Evolutionary conservation across 2,797 vertebrate genomes (phyloP), one percentile per base, ranked within the genome.

Genomic region (Sphenopsis melanotis): DNA sequence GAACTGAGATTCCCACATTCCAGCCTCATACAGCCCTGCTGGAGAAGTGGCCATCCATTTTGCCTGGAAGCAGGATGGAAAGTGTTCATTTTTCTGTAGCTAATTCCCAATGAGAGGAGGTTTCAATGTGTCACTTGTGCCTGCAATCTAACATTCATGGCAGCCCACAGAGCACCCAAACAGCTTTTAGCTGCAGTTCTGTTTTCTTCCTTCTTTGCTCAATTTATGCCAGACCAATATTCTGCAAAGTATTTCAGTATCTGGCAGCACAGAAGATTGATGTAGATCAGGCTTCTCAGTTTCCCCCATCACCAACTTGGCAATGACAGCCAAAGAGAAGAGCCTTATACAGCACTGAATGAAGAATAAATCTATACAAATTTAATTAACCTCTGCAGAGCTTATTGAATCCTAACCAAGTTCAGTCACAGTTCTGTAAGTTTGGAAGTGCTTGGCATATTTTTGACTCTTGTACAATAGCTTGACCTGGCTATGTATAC

Each of bases 341-440:
- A 97, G 90, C 57, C 80, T 96, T 89, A 93, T 93, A 60, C 84
- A 97, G 94, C 87, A 36, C 42, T 50, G 87, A 95, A 96, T 85
- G 86, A 60, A 93, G 82, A 97, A 95, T 96, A 97, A 97, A 97
- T 97, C 97, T 94, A 96, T 97, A 97, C 96, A 97, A 97, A 96
- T 96, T 96, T 95, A 98, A 97, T 98, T 98, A 97, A 97, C 96
- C 96, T 97, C 91, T 91, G 87, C 63, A 92, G 90, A 89, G 87
- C 44, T 96, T 95, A 85, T 94, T 93, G 95, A 96, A 94, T 97
- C 72, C 69, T 97, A 78, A 94, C 34, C 0, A 56, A 94, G 95
- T 95, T 97, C 95, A 97, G 94, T 97, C 96, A 93, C 77, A 93
- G 76, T 68, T 96, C 97, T 89, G 60, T 94, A 94, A 96, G 53